Evolutionary conservation across 1,140 invertebrate species (phyloP), one percentile per base, ranked within the genome.

Genomic region (Drosophila sturtevanti): DNA sequence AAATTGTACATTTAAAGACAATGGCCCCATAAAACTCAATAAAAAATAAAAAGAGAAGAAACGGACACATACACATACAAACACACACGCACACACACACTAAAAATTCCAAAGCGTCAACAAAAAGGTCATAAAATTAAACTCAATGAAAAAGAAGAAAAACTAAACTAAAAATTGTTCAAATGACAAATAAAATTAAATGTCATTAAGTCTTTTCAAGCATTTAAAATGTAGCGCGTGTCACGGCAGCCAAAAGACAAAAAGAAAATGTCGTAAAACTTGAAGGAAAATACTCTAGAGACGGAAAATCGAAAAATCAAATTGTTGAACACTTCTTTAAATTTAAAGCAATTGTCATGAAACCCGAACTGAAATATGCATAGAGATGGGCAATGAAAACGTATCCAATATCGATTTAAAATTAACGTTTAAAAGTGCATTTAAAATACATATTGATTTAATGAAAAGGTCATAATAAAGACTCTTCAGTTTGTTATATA

Each of bases 191-290:
- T 77, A 73, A 77, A 87, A 79, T 82, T 67, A 72, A 89, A 79
- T 87, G 76, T 72, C 68, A 78, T 73, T 51, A 68, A 81, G 66
- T 56, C 65, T 38, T 54, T 69, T 63, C 35, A 16, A 44, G 41
- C 75, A 68, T 68, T 81, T 84, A 77, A 82, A 87, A 87, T 87
- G 72, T 78, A 82, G 72, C 76, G 84, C 84, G 82, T 87, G 82
- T 89, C 82, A 82, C 76, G 69, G 68, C 74, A 76, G 78, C 68
- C 34, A 63, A 55, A 59, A 65, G 55, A 51, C 61, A 66, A 9
- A 62, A 41, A n/a, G n/a, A 21, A 48, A 21, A 2, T 3, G 16
- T 48, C 38, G 48, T 48, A 62, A 44, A 62, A 27, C 7, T 62
- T 21, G 0, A 14, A 5, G 11, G 21, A 44, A 16, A 68, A 54